Evolutionary conservation across 2,797 vertebrate genomes (phyloP).

Genomic region (Paramormyrops hopkinsi): DNA sequence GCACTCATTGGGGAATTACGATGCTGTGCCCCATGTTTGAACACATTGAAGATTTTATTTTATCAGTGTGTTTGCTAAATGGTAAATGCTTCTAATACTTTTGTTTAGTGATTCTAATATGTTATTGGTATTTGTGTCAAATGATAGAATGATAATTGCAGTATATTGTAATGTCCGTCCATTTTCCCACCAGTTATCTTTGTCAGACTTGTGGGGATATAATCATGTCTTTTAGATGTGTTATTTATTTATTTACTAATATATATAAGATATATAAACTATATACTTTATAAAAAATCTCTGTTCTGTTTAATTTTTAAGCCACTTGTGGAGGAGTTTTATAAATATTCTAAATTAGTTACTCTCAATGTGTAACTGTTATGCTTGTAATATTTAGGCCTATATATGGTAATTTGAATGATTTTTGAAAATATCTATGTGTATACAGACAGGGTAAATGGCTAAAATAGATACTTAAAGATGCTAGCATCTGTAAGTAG

Average conservation of each 20-base stretch:
- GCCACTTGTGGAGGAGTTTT: background rate
- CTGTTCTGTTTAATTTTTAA: background rate
- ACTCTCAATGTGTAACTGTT: background rate
- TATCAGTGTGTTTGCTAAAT: conserved; percentile 31
- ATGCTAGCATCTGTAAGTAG: background rate
- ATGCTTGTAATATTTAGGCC: background rate
- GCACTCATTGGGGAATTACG: conserved; percentile 45
- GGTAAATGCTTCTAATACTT: conserved; percentile 20
- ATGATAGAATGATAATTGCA: background rate
- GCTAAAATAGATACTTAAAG: background rate
- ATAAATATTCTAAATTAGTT: background rate
- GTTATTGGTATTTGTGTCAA: background rate
- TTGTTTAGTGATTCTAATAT: background rate
- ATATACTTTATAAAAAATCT: background rate
- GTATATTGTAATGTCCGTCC: background rate
- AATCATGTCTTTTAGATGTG: background rate
- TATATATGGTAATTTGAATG: background rate
- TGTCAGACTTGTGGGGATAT: background rate
- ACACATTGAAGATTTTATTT: conserved; percentile 33
- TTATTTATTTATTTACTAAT: background rate
- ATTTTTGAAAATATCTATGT: background rate
- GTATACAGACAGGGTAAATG: background rate
- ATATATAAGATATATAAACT: too few species aligned
- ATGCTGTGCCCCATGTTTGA: conserved; percentile 32
- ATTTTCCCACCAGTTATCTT: background rate